A percentile compares a stretch with the other conserved stretches of the same genome.
Conservation (phyloP, 2,888 invertebrate genomes). For the Selenia dentaria region DNA sequence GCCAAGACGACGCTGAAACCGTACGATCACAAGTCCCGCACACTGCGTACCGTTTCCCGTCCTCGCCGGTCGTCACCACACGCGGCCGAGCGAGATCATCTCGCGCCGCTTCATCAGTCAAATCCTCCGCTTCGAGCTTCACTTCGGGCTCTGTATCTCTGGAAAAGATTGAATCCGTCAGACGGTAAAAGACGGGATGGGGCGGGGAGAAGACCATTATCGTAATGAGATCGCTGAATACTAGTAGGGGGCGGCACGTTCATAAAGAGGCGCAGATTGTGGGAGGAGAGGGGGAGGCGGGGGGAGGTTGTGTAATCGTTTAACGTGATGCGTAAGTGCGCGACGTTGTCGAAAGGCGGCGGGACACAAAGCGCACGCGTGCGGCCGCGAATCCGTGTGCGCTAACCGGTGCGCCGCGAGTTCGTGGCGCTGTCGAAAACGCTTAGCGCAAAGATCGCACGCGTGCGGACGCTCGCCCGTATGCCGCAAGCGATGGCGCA, state of each 20-base stretch:
- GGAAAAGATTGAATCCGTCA: constrained; percentile 19
- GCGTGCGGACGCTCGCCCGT: constrained; percentile 86
- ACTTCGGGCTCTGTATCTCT: constrained; percentile 12
- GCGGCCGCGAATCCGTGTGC: constrained; percentile 83
- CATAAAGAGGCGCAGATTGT: neutral
- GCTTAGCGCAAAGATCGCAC: constrained; percentile 81
- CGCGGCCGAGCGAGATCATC: neutral
- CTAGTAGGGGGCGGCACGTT: constrained; percentile 4
- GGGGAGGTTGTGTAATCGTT: neutral
- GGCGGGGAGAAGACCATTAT: neutral
- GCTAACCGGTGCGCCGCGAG: constrained; percentile 80
- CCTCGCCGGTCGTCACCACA: constrained; percentile 1
- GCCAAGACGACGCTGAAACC: constrained; percentile 55
- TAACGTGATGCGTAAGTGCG: constrained; percentile 68
- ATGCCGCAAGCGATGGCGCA: constrained; percentile 84
- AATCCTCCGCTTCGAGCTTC: constrained; percentile 1
- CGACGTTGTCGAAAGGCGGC: constrained; percentile 83
- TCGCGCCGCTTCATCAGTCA: neutral
- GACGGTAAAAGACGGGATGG: neutral
- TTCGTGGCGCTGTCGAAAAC: constrained; percentile 85
- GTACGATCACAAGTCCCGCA: constrained; percentile 65
- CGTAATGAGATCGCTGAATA: too few species aligned
- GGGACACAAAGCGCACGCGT: constrained; percentile 80
- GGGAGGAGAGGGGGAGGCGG: constrained; percentile 1
- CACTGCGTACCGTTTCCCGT: constrained; percentile 41